Evolutionary conservation across 2,113 vertebrate species (phyloP).

Genomic region (Siniperca chuatsi): DNA sequence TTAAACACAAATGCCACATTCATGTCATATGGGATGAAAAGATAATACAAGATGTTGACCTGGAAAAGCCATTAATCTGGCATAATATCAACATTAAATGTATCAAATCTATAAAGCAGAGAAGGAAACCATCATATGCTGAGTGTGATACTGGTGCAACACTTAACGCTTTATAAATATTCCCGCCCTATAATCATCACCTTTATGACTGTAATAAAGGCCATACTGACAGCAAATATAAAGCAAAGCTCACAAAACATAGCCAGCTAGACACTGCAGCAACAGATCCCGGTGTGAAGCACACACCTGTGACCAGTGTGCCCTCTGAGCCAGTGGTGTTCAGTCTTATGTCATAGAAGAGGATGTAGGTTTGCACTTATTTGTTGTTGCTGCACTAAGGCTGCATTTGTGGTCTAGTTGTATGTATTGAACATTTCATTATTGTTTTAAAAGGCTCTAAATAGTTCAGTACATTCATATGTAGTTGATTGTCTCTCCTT

Average conservation of each 20-base stretch:
- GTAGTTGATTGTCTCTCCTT: background rate
- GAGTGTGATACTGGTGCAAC: background rate
- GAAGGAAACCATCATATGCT: background rate
- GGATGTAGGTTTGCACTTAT: background rate
- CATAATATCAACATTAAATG: background rate
- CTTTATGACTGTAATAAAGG: constrained; percentile 4
- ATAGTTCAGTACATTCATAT: background rate
- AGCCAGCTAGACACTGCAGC: constrained; percentile 57
- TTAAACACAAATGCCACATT: background rate
- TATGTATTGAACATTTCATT: too few species aligned
- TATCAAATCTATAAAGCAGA: background rate
- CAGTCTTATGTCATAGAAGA: constrained; percentile 13
- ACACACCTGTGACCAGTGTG: constrained; percentile 39
- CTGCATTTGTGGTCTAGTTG: background rate
- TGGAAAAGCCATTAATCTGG: background rate
- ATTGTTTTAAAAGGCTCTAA: background rate
- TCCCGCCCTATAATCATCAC: background rate
- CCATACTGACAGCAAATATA: constrained; percentile 43
- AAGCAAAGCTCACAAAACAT: constrained; percentile 71
- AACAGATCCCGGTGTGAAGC: constrained; percentile 39
- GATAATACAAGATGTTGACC: background rate
- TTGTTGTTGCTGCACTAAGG: background rate
- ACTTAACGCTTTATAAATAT: constrained; percentile 14
- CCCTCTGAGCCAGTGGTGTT: constrained; percentile 28
- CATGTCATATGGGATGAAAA: background rate